These are phyloP conservation scores for Crossocerus cetratus DNA, from an alignment of 2,888 invertebrate species.

Conservation along the genomic window DNA sequence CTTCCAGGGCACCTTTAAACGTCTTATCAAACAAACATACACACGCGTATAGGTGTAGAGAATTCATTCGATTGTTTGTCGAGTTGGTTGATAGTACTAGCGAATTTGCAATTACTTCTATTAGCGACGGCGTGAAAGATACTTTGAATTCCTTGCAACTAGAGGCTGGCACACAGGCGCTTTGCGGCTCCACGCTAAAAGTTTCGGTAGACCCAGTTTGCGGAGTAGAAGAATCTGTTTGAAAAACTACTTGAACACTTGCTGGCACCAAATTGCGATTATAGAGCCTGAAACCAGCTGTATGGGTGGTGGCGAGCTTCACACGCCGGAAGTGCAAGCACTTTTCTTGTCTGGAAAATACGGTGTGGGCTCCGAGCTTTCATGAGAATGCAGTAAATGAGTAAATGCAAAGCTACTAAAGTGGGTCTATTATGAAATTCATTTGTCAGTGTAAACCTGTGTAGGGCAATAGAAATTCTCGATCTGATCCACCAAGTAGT, in stretches of 20 bases:
- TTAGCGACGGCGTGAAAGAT: conserved; percentile 74
- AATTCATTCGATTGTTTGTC: neutral
- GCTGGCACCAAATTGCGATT: conserved; percentile 75
- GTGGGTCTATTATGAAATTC: neutral
- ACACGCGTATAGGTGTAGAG: neutral
- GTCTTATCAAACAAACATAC: conserved; percentile 55
- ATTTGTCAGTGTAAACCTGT: conserved; percentile 56
- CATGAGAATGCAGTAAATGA: neutral
- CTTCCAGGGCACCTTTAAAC: conserved; percentile 63
- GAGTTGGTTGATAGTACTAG: neutral
- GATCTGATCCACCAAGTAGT: conserved; percentile 79
- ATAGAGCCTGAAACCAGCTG: conserved; percentile 71
- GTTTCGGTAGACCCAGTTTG: conserved; percentile 49
- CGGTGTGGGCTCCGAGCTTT: conserved; percentile 70
- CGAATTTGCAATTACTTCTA: conserved; percentile 68
- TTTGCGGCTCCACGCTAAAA: conserved; percentile 71
- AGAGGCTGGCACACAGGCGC: conserved; percentile 72
- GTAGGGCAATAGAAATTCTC: conserved; percentile 79
- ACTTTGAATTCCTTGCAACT: conserved; percentile 69
- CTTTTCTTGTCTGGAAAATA: conserved; percentile 72
- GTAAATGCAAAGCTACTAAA: neutral
- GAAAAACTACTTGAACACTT: conserved; percentile 58
- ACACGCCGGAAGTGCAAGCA: conserved; percentile 75
- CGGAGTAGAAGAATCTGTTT: conserved; percentile 50
- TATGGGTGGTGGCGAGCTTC: conserved; percentile 69